These are phyloP conservation scores for Pogonus chalceus DNA, from an alignment of 1,140 invertebrate genomes.

Conservation along the genomic window DNA sequence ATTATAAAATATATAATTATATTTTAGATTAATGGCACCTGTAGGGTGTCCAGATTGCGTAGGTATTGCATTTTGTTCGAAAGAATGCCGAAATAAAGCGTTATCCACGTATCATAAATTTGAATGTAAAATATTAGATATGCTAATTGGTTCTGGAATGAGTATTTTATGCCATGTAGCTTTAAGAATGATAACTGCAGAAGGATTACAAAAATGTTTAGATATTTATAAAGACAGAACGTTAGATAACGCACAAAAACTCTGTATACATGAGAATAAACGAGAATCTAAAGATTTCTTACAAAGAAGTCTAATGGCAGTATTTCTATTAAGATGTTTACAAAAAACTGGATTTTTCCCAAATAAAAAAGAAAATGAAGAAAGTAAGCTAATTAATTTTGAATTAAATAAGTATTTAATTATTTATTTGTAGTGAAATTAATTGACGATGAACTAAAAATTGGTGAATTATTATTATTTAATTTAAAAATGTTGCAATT, in stretches of 20 bases:
- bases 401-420: neutral
- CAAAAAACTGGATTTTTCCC: slow-evolving; percentile 52
- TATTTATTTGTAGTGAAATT: slow-evolving; percentile 30
- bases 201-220: slow-evolving; percentile 41
- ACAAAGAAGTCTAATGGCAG: slow-evolving; percentile 64
- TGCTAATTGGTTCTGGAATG: slow-evolving; percentile 71
- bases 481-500: slow-evolving; percentile 76
- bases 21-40: slow-evolving; percentile 45
- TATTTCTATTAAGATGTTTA: slow-evolving; percentile 64
- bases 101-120: slow-evolving; percentile 61
- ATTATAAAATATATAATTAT: too few species aligned
- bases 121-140: slow-evolving; percentile 69
- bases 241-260: slow-evolving; percentile 44
- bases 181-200: slow-evolving; percentile 61
- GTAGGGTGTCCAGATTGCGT: slow-evolving; percentile 67
- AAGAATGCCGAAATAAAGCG: slow-evolving; percentile 55
- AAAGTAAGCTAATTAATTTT: slow-evolving; percentile 12
- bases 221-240: slow-evolving; percentile 39
- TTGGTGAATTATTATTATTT: slow-evolving; percentile 54
- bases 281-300: slow-evolving; percentile 62
- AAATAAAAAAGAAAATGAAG: slow-evolving; percentile 19
- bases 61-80: slow-evolving; percentile 63
- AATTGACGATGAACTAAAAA: slow-evolving; percentile 42
- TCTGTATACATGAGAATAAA: slow-evolving; percentile 57
- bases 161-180: slow-evolving; percentile 67